Percentiles rank a stretch among this genome's conserved stretches.
Evolutionary conservation across 2,113 vertebrate species (phyloP).

Genomic region (Microcebus jonahi): DNA sequence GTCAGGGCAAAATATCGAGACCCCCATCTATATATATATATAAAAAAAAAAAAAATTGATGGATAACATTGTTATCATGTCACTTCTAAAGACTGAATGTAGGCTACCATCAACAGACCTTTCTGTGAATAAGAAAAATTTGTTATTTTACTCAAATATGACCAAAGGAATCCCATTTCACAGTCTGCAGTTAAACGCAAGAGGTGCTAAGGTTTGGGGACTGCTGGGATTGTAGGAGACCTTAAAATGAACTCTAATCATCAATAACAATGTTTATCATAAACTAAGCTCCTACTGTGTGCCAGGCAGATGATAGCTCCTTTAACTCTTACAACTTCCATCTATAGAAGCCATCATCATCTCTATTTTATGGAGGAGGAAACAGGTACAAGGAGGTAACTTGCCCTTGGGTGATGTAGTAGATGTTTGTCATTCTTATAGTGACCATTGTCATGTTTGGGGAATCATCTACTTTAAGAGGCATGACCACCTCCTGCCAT

Average conservation of each 20-base stretch:
- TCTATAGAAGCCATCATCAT: no score
- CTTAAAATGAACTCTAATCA: not conserved
- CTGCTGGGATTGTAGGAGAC: not conserved
- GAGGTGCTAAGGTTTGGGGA: not conserved
- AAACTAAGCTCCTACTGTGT: not conserved
- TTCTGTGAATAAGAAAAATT: not conserved
- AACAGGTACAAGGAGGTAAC: not conserved
- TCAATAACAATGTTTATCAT: not conserved
- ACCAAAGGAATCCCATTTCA: not conserved
- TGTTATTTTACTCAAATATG: not conserved
- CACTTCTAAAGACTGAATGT: not conserved
- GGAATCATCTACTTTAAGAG: not conserved
- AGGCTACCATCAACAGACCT: not conserved
- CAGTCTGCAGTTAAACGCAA: not conserved
- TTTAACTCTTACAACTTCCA: not conserved
- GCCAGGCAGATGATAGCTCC: not conserved
- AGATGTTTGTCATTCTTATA: not conserved
- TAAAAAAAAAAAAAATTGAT: no score
- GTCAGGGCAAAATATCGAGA: not conserved
- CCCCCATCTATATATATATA: no score
- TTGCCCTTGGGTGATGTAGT: not conserved
- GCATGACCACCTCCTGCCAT: not conserved
- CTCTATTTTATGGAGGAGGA: not conserved
- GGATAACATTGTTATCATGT: not conserved
- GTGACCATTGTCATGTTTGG: not conserved